Evolutionary conservation across 2,888 invertebrate genomes (phyloP), one percentile per base, ranked within the genome.

Genomic region (Philereme vetulata): DNA sequence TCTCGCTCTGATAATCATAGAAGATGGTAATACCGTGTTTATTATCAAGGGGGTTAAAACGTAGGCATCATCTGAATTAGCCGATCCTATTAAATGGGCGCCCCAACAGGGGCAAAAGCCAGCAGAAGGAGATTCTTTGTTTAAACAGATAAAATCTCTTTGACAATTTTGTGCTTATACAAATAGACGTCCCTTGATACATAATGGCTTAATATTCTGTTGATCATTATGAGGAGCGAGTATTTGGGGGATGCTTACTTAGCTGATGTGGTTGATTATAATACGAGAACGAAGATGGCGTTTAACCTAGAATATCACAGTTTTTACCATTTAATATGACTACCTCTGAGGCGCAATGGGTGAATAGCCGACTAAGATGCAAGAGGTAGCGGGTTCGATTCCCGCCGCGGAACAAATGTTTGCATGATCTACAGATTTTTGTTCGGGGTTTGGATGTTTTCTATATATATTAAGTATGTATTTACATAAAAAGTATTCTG

Each of bases 161-260:
- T 92, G 91, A 92, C 90, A 92, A 91, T 91, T 69, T 90, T 91
- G 85, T 83, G 90, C 86, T 90, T 88, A 92, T 91, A 90, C 90
- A 92, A 91, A 91, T 90, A 90, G 81, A 80, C 77, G 81, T 83
- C 89, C 90, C 90, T 75, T 81, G 81, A 78, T 82, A 86, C 82
- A 85, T 88, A 86, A 88, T 85, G 80, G 82, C 81, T 84, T 87
- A 84, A 87, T 87, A 82, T 84, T 77, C 74, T 76, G 78, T 78
- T 78, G 82, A 81, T 53, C 57, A 54, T 70, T 62, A 66, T 67
- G 65, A 69, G 56, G 56, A 56, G 58, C 38, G 78, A 76, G 78
- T 76, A 75, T 73, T 70, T 70, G 68, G 74, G 56, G 49, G 51
- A 36, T 62, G 40, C 21, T 52, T 68, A 70, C 60, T 68, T 70